Conservation (phyloP, 2,888 invertebrate species). For the Netelia melanura region DNA sequence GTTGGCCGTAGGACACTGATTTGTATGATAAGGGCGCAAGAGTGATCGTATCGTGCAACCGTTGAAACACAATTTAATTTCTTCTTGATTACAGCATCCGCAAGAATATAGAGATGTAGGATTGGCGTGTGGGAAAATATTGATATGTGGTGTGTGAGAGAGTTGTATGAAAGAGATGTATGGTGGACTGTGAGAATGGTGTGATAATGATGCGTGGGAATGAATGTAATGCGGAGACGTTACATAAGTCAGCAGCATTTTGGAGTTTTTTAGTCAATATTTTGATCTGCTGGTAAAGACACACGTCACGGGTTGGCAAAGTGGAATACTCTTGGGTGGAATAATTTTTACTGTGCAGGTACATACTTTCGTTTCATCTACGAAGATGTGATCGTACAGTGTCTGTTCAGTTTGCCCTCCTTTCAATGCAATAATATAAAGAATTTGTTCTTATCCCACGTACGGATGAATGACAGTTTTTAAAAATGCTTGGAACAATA, state of each 20-base stretch:
- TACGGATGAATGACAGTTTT: conserved; percentile 41
- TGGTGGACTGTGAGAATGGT: too few species aligned
- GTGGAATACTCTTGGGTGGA: conserved; percentile 40
- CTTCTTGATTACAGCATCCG: too few species aligned
- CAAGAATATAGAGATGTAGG: too few species aligned
- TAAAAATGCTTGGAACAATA: conserved; percentile 36
- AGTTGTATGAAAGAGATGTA: too few species aligned
- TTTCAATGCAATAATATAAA: conserved; percentile 60
- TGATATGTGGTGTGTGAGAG: too few species aligned
- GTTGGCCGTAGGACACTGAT: too few species aligned
- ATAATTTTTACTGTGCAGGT: conserved; percentile 59
- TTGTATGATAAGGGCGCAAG: too few species aligned
- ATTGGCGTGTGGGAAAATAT: too few species aligned
- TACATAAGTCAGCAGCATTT: neutral
- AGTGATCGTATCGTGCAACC: too few species aligned
- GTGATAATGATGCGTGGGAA: too few species aligned
- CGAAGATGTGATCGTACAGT: conserved; percentile 53
- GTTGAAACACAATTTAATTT: too few species aligned
- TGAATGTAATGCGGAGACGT: too few species aligned
- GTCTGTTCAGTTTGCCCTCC: conserved; percentile 58
- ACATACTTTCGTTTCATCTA: conserved; percentile 35
- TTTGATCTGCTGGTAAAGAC: neutral
- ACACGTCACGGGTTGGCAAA: neutral
- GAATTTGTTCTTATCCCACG: conserved; percentile 53
- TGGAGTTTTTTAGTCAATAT: neutral